Percentiles rank a stretch among this genome's conserved stretches.
phyloP scores from a whole-genome alignment of 1,140 invertebrate genomes.

The Drosophila malerkotliana region DNA sequence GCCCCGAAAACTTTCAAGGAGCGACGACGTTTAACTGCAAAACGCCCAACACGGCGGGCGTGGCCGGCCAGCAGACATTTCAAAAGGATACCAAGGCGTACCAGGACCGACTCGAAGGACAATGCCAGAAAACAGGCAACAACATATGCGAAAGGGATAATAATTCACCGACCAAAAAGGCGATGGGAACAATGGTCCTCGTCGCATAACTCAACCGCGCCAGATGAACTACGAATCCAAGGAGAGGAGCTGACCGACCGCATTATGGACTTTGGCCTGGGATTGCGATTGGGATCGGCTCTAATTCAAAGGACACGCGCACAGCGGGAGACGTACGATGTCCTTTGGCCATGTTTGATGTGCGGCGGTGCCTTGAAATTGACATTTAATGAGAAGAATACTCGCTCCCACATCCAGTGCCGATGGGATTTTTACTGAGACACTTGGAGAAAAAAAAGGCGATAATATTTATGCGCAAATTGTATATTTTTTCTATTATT shows the following conservation, averaged over 20 bases:
- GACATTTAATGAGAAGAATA: constrained; percentile 51
- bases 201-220: constrained; percentile 39
- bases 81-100: constrained; percentile 36
- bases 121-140: constrained; percentile 28
- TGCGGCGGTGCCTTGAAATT: constrained; percentile 41
- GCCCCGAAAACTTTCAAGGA: constrained; percentile 53
- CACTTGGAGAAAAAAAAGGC: constrained; percentile 16
- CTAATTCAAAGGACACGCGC: constrained; percentile 56
- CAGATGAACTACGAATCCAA: constrained; percentile 46
- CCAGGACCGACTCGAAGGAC: constrained; percentile 25
- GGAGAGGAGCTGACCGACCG: constrained; percentile 18
- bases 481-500: no score
- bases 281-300: constrained; percentile 21
- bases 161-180: constrained; percentile 48
- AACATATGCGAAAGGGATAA: constrained; percentile 64
- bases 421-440: constrained; percentile 8
- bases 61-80: constrained; percentile 46
- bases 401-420: constrained; percentile 17
- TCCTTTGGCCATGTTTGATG: constrained; percentile 44
- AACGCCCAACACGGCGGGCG: constrained; percentile 46
- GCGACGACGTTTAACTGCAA: constrained; percentile 50
- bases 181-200: constrained; percentile 27
- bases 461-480: no score
- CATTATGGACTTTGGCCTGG: constrained; percentile 21
- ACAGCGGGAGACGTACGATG: constrained; percentile 44